These are phyloP conservation scores for Nemapogon koenigi DNA, from an alignment of 2,888 invertebrate genomes.

Conservation along the genomic window DNA sequence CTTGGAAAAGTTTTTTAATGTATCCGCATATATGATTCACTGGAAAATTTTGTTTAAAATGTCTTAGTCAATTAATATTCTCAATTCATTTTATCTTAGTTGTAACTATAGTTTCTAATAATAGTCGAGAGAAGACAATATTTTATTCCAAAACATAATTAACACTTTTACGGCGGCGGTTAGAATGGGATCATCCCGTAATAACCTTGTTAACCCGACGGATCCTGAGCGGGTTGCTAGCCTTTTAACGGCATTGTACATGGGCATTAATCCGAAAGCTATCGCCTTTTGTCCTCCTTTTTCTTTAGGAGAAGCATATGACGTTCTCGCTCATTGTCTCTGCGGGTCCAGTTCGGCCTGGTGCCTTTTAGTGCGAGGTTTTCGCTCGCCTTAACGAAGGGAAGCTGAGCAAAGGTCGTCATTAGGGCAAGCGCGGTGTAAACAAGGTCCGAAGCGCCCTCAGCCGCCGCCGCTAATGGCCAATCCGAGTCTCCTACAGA, in stretches of 20 bases:
- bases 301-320: conserved; percentile 27
- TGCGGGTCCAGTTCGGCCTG: conserved; percentile 48
- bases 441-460: conserved; percentile 61
- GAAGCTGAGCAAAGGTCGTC: conserved; percentile 65
- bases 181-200: conserved; percentile 58
- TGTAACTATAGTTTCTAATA: too few species aligned
- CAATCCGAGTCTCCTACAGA: conserved; percentile 61
- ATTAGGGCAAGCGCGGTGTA: conserved; percentile 66
- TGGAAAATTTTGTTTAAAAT: background rate
- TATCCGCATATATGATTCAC: conserved; percentile 7
- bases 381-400: conserved; percentile 66
- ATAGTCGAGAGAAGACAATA: too few species aligned
- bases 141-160: conserved; percentile 54
- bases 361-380: conserved; percentile 64
- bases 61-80: too few species aligned
- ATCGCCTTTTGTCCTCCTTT: conserved; percentile 53
- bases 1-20: conserved; percentile 36
- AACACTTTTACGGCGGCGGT: conserved; percentile 62
- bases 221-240: conserved; percentile 52
- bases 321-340: conserved; percentile 44
- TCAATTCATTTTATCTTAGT: too few species aligned
- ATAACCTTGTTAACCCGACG: conserved; percentile 65
- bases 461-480: conserved; percentile 47
- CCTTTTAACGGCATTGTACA: conserved; percentile 62
- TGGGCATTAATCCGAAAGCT: conserved; percentile 63